phyloP scores from a whole-genome alignment of 2,888 invertebrate species.

The Pherbina coryleti region DNA sequence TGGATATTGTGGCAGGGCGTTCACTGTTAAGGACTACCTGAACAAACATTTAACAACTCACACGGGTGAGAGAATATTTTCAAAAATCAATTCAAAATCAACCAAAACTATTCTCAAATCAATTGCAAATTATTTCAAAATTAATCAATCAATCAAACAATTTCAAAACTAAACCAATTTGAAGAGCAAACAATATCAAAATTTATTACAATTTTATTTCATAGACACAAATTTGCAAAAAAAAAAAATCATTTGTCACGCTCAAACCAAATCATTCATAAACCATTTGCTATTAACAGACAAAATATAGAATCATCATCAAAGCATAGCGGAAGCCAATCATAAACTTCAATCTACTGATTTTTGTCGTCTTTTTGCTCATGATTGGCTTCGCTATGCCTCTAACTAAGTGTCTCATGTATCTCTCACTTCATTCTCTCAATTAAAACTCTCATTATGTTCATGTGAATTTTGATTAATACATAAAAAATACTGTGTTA shows the following conservation, averaged over 20 bases:
- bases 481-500: too few relatives aligned
- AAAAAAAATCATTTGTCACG: conserved; percentile 13
- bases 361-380: neutral
- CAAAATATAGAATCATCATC: conserved; percentile 1
- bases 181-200: neutral
- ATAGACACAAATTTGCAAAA: conserved; percentile 22
- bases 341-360: neutral
- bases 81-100: conserved; percentile 56
- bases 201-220: conserved; percentile 10
- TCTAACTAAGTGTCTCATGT: neutral
- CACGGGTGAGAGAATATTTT: conserved; percentile 69
- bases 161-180: conserved; percentile 20
- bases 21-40: conserved; percentile 70
- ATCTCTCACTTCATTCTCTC: conserved; percentile 6
- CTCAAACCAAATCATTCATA: neutral
- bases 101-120: conserved; percentile 50
- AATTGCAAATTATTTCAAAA: conserved; percentile 45
- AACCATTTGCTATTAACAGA: neutral
- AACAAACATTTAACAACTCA: conserved; percentile 70
- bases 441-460: neutral
- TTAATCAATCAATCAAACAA: conserved; percentile 49
- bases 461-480: neutral
- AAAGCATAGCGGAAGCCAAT: neutral
- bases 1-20: conserved; percentile 69
- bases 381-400: neutral